Evolutionary conservation across 2,113 vertebrate species (phyloP).

Genomic region (Ursus arctos): DNA sequence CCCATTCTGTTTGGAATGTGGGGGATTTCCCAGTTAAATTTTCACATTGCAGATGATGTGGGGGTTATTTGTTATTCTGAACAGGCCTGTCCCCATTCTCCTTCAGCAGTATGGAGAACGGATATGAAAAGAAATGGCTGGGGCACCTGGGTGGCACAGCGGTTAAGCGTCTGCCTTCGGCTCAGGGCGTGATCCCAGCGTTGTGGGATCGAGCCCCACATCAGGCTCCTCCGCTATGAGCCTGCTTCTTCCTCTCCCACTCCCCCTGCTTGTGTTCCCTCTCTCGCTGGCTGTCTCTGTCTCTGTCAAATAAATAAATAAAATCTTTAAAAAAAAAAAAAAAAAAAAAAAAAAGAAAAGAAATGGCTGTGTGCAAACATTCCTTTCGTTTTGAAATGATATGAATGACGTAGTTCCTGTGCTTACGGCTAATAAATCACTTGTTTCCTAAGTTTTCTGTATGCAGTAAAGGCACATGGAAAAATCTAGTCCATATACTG

Average conservation of each 20-base stretch:
- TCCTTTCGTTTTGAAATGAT: conserved; percentile 14
- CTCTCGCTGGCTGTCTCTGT: too few relatives aligned
- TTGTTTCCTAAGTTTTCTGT: neutral
- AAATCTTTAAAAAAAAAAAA: too few relatives aligned
- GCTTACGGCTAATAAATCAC: neutral
- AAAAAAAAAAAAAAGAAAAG: too few relatives aligned
- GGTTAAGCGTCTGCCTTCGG: too few relatives aligned
- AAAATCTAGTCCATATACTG: neutral
- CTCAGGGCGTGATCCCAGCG: too few relatives aligned
- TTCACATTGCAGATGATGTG: neutral
- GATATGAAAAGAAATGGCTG: neutral
- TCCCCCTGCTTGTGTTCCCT: too few relatives aligned
- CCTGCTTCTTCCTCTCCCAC: too few relatives aligned
- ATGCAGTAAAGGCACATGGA: neutral
- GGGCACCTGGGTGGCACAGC: too few relatives aligned
- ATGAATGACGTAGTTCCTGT: neutral
- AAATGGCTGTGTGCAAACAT: neutral
- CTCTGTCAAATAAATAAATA: too few relatives aligned
- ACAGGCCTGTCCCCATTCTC: neutral
- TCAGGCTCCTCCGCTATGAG: too few relatives aligned
- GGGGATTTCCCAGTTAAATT: neutral
- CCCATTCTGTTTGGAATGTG: neutral
- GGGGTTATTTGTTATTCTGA: neutral
- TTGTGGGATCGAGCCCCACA: too few relatives aligned
- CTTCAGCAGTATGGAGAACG: neutral